These are phyloP conservation scores for Electrophaes corylata DNA, from an alignment of 2,888 invertebrate genomes.

Conservation along the genomic window DNA sequence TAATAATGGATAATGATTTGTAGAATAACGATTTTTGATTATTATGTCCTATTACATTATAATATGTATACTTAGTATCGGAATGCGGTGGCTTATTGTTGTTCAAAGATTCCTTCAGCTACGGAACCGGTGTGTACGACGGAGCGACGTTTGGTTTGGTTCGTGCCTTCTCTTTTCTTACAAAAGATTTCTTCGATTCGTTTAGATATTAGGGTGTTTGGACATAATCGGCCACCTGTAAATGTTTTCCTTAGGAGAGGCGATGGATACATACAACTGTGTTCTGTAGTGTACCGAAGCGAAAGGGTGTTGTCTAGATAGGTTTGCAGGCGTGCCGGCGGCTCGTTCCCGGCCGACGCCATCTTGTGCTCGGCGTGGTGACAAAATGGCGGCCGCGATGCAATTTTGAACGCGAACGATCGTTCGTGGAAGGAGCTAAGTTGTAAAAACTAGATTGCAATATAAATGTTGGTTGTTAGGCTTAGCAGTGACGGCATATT, in stretches of 20 bases:
- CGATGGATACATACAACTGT: constrained; percentile 76
- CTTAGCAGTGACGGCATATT: constrained; percentile 71
- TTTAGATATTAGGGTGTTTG: constrained; percentile 41
- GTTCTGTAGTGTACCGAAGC: constrained; percentile 80
- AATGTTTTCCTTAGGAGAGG: constrained; percentile 71
- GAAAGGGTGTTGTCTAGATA: constrained; percentile 78
- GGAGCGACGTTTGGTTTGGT: constrained; percentile 39
- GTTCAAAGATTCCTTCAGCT: constrained; percentile 45
- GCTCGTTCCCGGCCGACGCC: constrained; percentile 25
- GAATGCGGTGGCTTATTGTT: constrained; percentile 58
- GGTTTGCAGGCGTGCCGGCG: constrained; percentile 57
- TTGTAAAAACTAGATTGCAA: constrained; percentile 78
- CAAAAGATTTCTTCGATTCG: constrained; percentile 35
- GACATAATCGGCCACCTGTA: constrained; percentile 57
- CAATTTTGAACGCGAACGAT: constrained; percentile 56
- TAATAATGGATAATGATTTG: constrained; percentile 77
- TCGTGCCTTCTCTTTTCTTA: constrained; percentile 44
- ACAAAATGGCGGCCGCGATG: constrained; percentile 46
- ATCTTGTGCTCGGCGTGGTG: constrained; percentile 31
- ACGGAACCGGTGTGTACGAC: constrained; percentile 20
- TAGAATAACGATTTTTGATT: constrained; percentile 77
- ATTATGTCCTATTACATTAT: constrained; percentile 69
- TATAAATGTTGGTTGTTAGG: constrained; percentile 75
- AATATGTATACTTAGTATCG: constrained; percentile 80
- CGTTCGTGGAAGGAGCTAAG: constrained; percentile 67